Percentiles rank a stretch among this genome's conserved stretches.
Conservation (phyloP, 2,797 vertebrate species). For the Enteromius unitaeniatus region DNA sequence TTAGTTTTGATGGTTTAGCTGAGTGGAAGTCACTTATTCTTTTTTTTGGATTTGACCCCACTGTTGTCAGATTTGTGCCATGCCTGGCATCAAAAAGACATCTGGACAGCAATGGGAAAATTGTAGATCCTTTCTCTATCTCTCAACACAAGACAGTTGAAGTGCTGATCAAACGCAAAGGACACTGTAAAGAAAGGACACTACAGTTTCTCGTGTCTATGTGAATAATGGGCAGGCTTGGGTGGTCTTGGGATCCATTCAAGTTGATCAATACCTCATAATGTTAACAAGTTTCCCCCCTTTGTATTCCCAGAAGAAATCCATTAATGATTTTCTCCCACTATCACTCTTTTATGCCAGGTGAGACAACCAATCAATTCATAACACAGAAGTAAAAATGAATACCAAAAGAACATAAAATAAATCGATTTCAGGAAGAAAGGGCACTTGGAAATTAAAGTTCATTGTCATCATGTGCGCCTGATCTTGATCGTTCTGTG, state of each 20-base stretch:
- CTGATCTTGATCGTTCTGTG: neutral
- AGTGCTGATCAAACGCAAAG: constrained; percentile 19
- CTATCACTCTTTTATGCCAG: constrained; percentile 37
- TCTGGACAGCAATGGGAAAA: constrained; percentile 54
- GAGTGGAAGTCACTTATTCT: constrained; percentile 5
- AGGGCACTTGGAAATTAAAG: neutral
- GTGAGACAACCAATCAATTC: constrained; percentile 33
- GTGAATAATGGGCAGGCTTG: constrained; percentile 77
- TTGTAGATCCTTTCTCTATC: neutral
- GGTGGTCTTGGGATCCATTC: constrained; percentile 73
- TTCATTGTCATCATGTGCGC: neutral
- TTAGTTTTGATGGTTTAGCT: constrained; percentile 71
- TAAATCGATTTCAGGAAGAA: neutral
- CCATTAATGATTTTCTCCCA: constrained; percentile 73
- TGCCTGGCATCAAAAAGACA: constrained; percentile 65
- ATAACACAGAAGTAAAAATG: constrained; percentile 41
- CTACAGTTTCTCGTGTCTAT: constrained; percentile 55
- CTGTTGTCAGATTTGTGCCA: constrained; percentile 68
- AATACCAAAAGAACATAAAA: constrained; percentile 10
- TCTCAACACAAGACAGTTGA: neutral
- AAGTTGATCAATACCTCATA: constrained; percentile 79
- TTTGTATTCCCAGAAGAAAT: constrained; percentile 76
- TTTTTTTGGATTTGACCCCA: constrained; percentile 67
- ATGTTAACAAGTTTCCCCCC: constrained; percentile 78
- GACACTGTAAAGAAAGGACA: constrained; percentile 66